Percentiles rank a stretch among this genome's conserved stretches.
Conservation (phyloP, 2,888 invertebrate species). For the Acleris emargana region DNA sequence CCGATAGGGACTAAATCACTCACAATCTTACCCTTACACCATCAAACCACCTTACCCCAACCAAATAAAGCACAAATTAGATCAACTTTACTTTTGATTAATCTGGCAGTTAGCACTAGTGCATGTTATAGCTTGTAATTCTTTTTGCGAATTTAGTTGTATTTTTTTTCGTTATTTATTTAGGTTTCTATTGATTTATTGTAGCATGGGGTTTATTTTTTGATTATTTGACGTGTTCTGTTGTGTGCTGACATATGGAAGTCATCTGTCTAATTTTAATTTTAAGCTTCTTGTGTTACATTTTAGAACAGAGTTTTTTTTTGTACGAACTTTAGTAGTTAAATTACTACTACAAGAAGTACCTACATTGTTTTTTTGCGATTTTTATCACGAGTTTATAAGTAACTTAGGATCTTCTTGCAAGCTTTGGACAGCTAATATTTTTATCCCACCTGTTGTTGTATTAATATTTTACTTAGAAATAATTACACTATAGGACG, state of each 20-base stretch:
- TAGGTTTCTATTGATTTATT: slow-evolving; percentile 72
- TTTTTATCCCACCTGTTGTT: too few relatives aligned
- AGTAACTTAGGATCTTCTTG: too few relatives aligned
- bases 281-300: neutral
- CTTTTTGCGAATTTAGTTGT: slow-evolving; percentile 78
- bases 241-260: neutral
- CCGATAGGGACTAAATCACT: slow-evolving; percentile 83
- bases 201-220: slow-evolving; percentile 12
- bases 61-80: slow-evolving; percentile 52
- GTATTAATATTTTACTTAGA: too few relatives aligned
- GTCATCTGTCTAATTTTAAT: neutral
- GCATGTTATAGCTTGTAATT: slow-evolving; percentile 82
- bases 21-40: slow-evolving; percentile 60
- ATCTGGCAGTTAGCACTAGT: slow-evolving; percentile 70
- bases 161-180: slow-evolving; percentile 74
- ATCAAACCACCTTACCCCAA: slow-evolving; percentile 53
- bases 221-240: slow-evolving; percentile 6
- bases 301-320: too few relatives aligned
- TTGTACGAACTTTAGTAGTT: too few relatives aligned
- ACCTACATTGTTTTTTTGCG: too few relatives aligned
- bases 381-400: too few relatives aligned
- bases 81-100: slow-evolving; percentile 38
- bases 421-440: too few relatives aligned
- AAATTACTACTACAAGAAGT: too few relatives aligned
- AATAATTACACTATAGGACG: too few relatives aligned